These are phyloP conservation scores for Bos indicus DNA, from an alignment of 2,113 vertebrate genomes.

Conservation along the genomic window DNA sequence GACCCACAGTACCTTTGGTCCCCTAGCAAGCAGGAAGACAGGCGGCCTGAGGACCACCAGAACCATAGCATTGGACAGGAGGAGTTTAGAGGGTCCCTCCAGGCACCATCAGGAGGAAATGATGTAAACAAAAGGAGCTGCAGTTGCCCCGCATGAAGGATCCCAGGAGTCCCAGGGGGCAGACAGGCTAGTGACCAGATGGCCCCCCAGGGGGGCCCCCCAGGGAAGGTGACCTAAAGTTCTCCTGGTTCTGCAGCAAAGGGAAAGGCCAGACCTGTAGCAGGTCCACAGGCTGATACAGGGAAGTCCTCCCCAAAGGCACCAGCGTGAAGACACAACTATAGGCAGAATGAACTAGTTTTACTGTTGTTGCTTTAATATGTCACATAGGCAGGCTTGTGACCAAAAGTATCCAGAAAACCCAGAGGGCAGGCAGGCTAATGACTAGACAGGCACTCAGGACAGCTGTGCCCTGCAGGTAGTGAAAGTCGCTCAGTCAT, in stretches of 20 bases:
- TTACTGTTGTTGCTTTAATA: background rate
- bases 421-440: background rate
- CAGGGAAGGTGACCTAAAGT: background rate
- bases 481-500: background rate
- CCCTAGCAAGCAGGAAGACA: background rate
- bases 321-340: background rate
- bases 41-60: background rate
- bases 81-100: background rate
- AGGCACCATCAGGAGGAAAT: background rate
- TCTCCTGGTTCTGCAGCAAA: background rate
- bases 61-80: background rate
- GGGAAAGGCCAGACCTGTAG: background rate
- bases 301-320: background rate
- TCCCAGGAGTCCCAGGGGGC: background rate
- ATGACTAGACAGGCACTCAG: background rate
- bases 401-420: background rate
- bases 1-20: background rate
- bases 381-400: background rate
- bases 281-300: background rate
- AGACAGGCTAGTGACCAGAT: background rate
- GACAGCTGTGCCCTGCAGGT: background rate
- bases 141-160: background rate
- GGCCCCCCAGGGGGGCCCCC: background rate
- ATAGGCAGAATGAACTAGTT: background rate
- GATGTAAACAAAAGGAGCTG: background rate